Base-by-base conservation (phyloP, 1,140 invertebrate species). In the Drosophila paulistorum region DNA sequence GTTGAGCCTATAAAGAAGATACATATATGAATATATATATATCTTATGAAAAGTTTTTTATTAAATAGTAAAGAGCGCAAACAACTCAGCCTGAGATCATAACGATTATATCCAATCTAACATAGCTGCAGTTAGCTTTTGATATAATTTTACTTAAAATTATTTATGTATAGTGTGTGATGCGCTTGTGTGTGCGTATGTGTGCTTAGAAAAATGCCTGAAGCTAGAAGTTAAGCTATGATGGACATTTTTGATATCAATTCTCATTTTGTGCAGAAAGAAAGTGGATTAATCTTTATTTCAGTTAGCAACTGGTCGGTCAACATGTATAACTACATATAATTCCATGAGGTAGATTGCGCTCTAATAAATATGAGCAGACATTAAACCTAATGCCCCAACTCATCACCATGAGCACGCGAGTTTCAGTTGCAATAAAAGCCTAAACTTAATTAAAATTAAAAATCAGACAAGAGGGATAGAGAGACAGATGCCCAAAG, bases 331-430 rank as follows among this genome's bases (percentile, higher is more conserved):
- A 51, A 51, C 45, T 48, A 51, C 17, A 51, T 23, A 51, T 51
- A 51, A 51, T 51, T 51, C 17, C 45, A 83, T 89, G 68, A 64
- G 62, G 59, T 64, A 77, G 77, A 89, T 87, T 75, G 77, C 79
- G 83, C 84, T 87, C 83, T 87, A 89, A 87, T 87, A 87, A 89
- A 87, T 89, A 87, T 87, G 83, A 83, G 76, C 84, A 72, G 77
- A 59, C 83, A 89, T 87, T 74, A 89, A 89, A 83, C 74, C 83
- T 87, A 89, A 87, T 87, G 80, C 74, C 64, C 71, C 84, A 89
- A 87, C 83, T 89, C 83, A 80, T 87, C 84, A 87, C 83, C 83
- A 89, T 89, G 74, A 89, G 84, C 83, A 87, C 84, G 83, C 84
- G 80, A 87, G 58, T 77, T 48, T 63, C 68, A 55, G 79, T 70